Percentiles rank a stretch among this genome's conserved stretches.
phyloP scores from a whole-genome alignment of 2,888 invertebrate genomes.

The Cosmopolites sordidus region DNA sequence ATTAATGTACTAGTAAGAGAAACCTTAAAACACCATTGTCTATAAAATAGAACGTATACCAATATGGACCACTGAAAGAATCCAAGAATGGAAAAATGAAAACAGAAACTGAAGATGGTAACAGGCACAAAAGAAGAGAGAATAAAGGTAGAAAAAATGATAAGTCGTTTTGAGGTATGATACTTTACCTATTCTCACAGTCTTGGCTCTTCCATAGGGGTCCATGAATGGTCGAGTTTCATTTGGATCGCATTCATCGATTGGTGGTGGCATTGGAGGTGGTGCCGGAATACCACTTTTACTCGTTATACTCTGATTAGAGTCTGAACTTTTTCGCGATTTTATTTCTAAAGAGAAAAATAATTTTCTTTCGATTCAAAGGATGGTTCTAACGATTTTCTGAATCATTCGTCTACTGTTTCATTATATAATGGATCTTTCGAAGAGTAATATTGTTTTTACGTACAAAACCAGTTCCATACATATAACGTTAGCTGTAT shows the following conservation, averaged over 20 bases:
- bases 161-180: neutral
- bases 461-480: too few relatives aligned
- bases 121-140: neutral
- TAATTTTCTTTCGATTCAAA: neutral
- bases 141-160: neutral
- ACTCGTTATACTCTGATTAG: slow-evolving; percentile 45
- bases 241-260: slow-evolving; percentile 74
- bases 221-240: slow-evolving; percentile 81
- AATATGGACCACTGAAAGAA: slow-evolving; percentile 1
- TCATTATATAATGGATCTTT: too few relatives aligned
- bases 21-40: too few relatives aligned
- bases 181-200: slow-evolving; percentile 71
- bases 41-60: neutral
- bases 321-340: slow-evolving; percentile 48
- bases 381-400: too few relatives aligned
- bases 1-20: neutral
- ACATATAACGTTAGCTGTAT: too few relatives aligned
- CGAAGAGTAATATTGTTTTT: too few relatives aligned
- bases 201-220: slow-evolving; percentile 89
- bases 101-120: neutral
- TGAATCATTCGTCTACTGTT: too few relatives aligned
- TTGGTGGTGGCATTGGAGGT: slow-evolving; percentile 84
- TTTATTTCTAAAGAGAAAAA: slow-evolving; percentile 18
- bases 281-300: slow-evolving; percentile 64
- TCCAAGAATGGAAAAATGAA: neutral